A percentile compares a stretch with the other conserved stretches of the same genome.
phyloP scores from a whole-genome alignment of 2,797 vertebrate genomes.

The Vultur gryphus region DNA sequence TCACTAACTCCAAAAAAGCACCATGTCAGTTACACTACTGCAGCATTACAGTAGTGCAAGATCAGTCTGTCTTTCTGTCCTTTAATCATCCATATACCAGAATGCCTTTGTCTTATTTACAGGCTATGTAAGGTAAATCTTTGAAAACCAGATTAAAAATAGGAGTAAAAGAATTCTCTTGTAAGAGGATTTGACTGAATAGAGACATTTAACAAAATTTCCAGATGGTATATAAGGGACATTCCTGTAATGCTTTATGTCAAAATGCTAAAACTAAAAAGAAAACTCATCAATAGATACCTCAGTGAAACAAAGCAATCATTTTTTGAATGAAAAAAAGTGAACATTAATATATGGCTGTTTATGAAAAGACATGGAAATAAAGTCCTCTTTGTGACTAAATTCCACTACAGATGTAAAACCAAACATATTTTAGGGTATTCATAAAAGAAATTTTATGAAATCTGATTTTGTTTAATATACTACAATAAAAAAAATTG shows the following conservation, averaged over 20 bases:
- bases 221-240: neutral
- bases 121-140: neutral
- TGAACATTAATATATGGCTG: fast-evolving
- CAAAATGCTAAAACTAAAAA: neutral
- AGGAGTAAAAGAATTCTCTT: neutral
- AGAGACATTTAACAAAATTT: neutral
- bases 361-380: neutral
- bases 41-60: neutral
- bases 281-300: neutral
- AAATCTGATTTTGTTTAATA: neutral
- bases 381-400: neutral
- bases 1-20: neutral
- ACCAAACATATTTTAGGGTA: neutral
- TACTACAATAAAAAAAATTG: neutral
- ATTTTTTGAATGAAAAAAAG: neutral
- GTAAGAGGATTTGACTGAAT: neutral
- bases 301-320: neutral
- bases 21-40: neutral
- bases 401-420: neutral
- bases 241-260: neutral
- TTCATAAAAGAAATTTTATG: neutral
- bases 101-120: neutral
- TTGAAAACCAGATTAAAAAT: neutral
- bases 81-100: neutral
- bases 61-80: neutral